Percentiles rank a stretch among this genome's conserved stretches.
phyloP scores from a whole-genome alignment of 2,797 vertebrate genomes.

The Acropternis orthonyx region DNA sequence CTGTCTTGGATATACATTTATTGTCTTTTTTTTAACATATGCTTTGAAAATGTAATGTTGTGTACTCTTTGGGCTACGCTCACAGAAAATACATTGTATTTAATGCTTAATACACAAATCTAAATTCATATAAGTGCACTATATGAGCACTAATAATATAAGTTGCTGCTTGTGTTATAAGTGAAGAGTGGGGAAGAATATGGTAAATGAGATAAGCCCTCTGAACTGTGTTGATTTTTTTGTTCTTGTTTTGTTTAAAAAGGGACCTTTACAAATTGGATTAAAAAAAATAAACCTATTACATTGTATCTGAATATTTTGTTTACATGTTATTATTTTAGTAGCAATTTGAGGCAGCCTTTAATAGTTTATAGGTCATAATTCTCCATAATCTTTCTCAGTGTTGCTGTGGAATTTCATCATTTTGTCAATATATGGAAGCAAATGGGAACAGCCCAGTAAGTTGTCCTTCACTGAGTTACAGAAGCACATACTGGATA shows the following conservation, averaged over 20 bases:
- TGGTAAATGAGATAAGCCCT: conserved; percentile 57
- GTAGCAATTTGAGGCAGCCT: neutral
- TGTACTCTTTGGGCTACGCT: conserved; percentile 64
- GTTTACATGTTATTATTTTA: neutral
- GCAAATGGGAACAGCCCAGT: neutral
- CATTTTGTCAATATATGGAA: neutral
- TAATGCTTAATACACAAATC: conserved; percentile 71
- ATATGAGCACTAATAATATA: conserved; percentile 63
- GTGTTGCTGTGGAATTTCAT: neutral
- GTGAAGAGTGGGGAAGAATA: conserved; percentile 61
- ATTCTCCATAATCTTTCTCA: neutral
- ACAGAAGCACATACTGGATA: neutral
- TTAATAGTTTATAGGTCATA: neutral
- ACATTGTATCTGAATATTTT: conserved; percentile 20
- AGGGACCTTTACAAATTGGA: conserved; percentile 70
- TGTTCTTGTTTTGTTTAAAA: conserved; percentile 71
- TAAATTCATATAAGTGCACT: conserved; percentile 66
- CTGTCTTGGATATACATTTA: conserved; percentile 62
- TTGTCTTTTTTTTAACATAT: conserved; percentile 53
- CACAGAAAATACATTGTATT: conserved; percentile 58
- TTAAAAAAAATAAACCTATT: conserved; percentile 46
- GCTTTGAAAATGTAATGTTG: conserved; percentile 68
- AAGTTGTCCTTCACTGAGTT: neutral
- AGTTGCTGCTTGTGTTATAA: conserved; percentile 74
- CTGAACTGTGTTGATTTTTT: conserved; percentile 57